Conservation (phyloP, 2,888 invertebrate species). For the Chorisops tibialis region DNA sequence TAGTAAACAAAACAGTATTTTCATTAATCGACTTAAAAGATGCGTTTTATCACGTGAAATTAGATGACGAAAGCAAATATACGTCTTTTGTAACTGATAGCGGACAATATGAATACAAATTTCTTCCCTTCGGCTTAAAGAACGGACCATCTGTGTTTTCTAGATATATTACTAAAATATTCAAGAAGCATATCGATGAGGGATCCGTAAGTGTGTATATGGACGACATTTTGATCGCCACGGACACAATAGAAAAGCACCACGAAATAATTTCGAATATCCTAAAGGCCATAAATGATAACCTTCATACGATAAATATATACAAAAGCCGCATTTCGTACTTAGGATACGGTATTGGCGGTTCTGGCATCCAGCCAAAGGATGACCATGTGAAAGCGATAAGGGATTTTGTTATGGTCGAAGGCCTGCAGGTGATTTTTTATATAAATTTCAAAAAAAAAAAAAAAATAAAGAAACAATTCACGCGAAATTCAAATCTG, state of each 20-base stretch:
- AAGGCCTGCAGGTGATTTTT: too few relatives aligned
- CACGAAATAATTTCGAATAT: neutral
- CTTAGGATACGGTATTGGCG: neutral
- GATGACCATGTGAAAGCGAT: neutral
- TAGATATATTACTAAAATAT: neutral
- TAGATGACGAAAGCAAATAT: too few relatives aligned
- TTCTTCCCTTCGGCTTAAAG: neutral
- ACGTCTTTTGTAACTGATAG: neutral
- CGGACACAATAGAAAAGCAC: neutral
- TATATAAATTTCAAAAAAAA: too few relatives aligned
- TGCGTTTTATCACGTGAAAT: too few relatives aligned
- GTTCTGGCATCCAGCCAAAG: too few relatives aligned
- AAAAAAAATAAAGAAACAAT: too few relatives aligned
- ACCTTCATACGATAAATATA: neutral
- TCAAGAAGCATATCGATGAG: neutral
- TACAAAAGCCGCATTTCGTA: neutral
- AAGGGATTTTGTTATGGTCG: neutral
- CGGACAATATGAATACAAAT: neutral
- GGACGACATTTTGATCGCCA: neutral
- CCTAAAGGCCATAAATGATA: neutral
- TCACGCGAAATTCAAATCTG: too few relatives aligned
- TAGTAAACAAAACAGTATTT: too few relatives aligned
- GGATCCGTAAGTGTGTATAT: neutral
- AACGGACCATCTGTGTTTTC: neutral
- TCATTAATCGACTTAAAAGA: too few relatives aligned